Evolutionary conservation across 2,888 invertebrate genomes (phyloP).

Genomic region (Eurytoma californica): DNA sequence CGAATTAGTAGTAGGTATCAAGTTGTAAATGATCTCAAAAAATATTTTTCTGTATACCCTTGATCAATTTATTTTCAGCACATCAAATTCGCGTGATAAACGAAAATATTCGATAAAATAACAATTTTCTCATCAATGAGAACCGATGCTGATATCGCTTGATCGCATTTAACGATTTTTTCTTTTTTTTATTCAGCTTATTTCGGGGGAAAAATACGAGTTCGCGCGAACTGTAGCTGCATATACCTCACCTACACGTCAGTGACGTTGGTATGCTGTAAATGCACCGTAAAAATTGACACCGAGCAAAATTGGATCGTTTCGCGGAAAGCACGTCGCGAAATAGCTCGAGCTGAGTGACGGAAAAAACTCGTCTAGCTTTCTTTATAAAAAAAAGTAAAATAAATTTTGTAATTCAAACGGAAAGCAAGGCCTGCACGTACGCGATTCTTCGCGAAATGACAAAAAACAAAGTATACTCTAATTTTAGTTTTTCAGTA

Average conservation of each 20-base stretch:
- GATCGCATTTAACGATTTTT: no score
- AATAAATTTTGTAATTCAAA: neutral
- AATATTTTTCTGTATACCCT: no score
- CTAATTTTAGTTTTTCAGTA: no score
- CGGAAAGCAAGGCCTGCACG: neutral
- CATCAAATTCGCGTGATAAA: no score
- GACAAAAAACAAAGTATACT: neutral
- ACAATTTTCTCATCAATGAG: no score
- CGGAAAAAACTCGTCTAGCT: neutral
- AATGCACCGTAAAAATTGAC: constrained; percentile 45
- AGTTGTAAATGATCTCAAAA: no score
- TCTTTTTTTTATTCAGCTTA: neutral
- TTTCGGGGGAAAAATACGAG: constrained; percentile 7
- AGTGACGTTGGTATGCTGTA: no score
- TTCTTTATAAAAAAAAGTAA: constrained; percentile 12
- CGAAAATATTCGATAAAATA: no score
- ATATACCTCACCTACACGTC: no score
- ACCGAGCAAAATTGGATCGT: constrained; percentile 39
- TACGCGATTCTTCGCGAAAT: neutral
- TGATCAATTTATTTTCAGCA: no score
- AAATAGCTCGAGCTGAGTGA: neutral
- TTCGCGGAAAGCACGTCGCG: constrained; percentile 31
- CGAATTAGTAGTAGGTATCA: no score
- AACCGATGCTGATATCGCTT: no score
- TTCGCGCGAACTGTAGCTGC: neutral